Conservation (phyloP, 2,888 invertebrate species). For the Calameuta pallipes region DNA sequence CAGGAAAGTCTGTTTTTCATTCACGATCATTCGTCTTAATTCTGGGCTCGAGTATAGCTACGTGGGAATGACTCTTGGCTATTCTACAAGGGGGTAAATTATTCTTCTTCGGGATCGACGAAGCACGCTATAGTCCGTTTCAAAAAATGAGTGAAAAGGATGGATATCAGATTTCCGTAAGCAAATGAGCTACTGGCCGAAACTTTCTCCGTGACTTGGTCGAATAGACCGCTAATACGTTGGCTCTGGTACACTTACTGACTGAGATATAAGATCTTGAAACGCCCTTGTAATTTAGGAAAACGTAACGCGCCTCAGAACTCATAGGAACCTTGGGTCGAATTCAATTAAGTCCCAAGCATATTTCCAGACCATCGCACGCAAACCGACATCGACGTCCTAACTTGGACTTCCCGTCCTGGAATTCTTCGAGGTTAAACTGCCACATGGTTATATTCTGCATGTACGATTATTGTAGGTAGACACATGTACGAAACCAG, state of each 20-base stretch:
- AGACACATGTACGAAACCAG: background rate
- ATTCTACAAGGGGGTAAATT: background rate
- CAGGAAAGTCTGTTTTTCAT: background rate
- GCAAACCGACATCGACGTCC: slow-evolving; percentile 17
- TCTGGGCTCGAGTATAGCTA: background rate
- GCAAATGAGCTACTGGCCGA: background rate
- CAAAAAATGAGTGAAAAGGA: background rate
- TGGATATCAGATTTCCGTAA: background rate
- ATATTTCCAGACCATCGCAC: slow-evolving; percentile 49
- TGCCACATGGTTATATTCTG: background rate
- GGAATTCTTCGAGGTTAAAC: slow-evolving; percentile 21
- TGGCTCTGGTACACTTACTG: background rate
- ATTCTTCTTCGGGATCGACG: background rate
- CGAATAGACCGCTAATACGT: no score
- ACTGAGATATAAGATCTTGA: slow-evolving; percentile 21
- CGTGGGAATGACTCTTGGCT: background rate
- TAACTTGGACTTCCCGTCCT: slow-evolving; percentile 30
- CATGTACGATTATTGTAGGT: background rate
- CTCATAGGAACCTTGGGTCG: slow-evolving; percentile 41
- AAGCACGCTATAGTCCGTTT: background rate
- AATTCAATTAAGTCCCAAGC: slow-evolving; percentile 59
- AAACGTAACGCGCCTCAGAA: slow-evolving; percentile 45
- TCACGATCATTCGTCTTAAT: background rate
- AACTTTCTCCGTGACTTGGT: background rate
- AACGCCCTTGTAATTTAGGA: slow-evolving; percentile 56